A percentile compares a stretch with the other conserved stretches of the same genome.
These are phyloP conservation scores for Alethe diademata DNA, from an alignment of 2,113 vertebrate species.

Conservation along the genomic window DNA sequence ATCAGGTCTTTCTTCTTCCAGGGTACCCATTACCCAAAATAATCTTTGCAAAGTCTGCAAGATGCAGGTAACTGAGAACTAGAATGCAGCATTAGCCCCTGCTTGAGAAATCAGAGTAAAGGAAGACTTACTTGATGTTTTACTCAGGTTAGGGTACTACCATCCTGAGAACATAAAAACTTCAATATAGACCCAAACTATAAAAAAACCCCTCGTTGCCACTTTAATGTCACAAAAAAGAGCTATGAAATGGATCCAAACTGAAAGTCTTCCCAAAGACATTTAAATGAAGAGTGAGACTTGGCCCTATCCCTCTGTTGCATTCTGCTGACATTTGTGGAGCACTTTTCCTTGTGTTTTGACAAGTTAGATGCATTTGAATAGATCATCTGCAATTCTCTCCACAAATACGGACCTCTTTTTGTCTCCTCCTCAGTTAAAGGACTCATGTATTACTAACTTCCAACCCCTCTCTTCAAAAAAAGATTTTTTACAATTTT, in stretches of 20 bases:
- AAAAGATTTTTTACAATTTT: background rate
- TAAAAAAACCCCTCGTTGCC: background rate
- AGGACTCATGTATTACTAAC: background rate
- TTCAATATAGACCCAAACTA: background rate
- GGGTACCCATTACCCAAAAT: background rate
- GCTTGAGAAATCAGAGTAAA: background rate
- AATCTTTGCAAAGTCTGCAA: background rate
- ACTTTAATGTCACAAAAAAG: background rate
- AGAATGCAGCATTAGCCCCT: background rate
- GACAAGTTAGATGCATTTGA: background rate
- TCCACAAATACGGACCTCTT: background rate
- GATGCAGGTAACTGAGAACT: background rate
- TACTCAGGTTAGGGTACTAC: background rate
- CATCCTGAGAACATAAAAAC: background rate
- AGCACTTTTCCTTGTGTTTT: background rate
- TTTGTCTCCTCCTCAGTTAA: background rate
- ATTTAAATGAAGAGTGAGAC: background rate
- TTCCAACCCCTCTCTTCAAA: background rate
- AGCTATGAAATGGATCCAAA: background rate
- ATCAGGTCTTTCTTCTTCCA: background rate
- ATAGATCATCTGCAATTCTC: background rate
- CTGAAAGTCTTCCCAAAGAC: background rate
- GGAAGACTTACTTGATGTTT: background rate
- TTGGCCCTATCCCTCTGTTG: background rate
- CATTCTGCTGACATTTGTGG: background rate